These are phyloP conservation scores for Sternotherus odoratus DNA, from an alignment of 2,797 vertebrate species.

Conservation along the genomic window DNA sequence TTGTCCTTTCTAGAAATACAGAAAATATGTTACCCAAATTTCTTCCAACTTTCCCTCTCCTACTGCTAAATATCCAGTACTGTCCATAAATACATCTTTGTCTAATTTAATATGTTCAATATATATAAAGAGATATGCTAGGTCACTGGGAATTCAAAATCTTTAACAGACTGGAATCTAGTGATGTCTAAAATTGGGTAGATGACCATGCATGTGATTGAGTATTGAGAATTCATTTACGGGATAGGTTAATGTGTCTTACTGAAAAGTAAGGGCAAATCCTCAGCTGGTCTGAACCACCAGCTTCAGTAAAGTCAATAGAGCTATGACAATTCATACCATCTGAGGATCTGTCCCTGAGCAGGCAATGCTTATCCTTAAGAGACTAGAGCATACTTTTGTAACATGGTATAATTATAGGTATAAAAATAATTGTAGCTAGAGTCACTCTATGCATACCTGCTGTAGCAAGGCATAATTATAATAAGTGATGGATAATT, in stretches of 20 bases:
- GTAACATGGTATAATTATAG: neutral
- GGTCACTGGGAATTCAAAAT: constrained; percentile 13
- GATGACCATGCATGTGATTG: constrained; percentile 36
- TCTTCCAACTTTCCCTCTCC: neutral
- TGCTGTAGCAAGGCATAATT: neutral
- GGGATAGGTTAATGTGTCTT: neutral
- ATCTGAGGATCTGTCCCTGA: constrained; percentile 4
- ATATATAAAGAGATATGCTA: neutral
- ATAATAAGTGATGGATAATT: neutral
- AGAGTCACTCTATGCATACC: neutral
- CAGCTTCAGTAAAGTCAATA: constrained; percentile 54
- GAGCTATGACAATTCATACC: constrained; percentile 42
- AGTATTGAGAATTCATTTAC: constrained; percentile 29
- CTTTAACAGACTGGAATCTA: constrained; percentile 34
- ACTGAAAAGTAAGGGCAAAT: constrained; percentile 27
- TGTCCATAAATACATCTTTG: neutral
- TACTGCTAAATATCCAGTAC: neutral
- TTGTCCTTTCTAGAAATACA: neutral
- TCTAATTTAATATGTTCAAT: neutral
- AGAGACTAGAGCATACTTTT: neutral
- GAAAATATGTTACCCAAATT: neutral
- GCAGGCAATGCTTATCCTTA: constrained; percentile 3
- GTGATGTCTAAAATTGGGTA: constrained; percentile 38
- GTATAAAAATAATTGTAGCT: neutral
- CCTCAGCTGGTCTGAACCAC: constrained; percentile 20